Conservation (phyloP, 2,113 vertebrate genomes). For the Morone chrysops region DNA sequence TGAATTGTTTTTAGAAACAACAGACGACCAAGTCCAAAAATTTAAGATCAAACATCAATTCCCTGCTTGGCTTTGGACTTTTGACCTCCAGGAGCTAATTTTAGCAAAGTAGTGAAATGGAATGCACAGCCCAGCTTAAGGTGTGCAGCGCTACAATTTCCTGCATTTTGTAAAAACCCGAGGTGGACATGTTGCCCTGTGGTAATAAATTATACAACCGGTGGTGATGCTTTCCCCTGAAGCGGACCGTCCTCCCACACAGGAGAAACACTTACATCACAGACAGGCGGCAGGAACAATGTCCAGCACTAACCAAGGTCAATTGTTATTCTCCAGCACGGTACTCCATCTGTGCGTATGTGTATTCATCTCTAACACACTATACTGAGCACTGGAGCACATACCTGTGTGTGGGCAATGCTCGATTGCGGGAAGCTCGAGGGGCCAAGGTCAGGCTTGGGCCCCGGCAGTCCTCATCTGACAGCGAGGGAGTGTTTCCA, state of each 20-base stretch:
- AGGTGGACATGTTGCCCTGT: conserved; percentile 11
- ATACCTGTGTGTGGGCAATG: neutral
- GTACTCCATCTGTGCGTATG: neutral
- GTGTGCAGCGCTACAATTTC: neutral
- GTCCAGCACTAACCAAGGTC: conserved; percentile 48
- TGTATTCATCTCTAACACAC: neutral
- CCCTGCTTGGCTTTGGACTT: neutral
- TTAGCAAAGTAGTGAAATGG: neutral
- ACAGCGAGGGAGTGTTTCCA: neutral
- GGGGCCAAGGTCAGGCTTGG: neutral
- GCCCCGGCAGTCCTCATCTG: neutral
- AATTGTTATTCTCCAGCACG: conserved; percentile 20
- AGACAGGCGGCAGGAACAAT: conserved; percentile 7
- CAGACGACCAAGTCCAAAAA: neutral
- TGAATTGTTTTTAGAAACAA: neutral
- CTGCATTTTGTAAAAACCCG: conserved; percentile 1
- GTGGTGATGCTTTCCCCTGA: conserved; percentile 12
- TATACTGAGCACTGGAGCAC: neutral
- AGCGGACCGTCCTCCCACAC: conserved; percentile 34
- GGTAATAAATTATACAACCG: conserved; percentile 29
- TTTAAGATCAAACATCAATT: neutral
- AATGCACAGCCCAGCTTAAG: neutral
- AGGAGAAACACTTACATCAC: conserved; percentile 34
- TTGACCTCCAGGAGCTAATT: neutral
- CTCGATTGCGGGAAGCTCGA: neutral